Percentiles rank a stretch among this genome's conserved stretches.
Conservation (phyloP, 2,797 vertebrate species). For the Eulemur rubriventer region DNA sequence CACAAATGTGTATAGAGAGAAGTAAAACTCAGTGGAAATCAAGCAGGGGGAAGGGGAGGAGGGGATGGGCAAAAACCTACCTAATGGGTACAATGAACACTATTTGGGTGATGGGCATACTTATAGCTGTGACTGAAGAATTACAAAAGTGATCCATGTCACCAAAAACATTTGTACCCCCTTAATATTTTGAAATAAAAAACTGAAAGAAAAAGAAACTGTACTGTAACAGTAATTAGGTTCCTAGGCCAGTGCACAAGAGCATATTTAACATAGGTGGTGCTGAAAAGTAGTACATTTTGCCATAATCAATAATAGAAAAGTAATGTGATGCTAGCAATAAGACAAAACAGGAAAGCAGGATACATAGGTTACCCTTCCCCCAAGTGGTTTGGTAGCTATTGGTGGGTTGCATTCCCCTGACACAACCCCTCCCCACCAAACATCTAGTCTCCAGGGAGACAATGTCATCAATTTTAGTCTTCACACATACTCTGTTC, state of each 20-base stretch:
- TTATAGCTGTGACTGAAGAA: not conserved
- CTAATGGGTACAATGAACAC: not conserved
- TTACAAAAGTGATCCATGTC: not conserved
- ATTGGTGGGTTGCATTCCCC: not conserved
- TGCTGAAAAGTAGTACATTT: conserved; percentile 2
- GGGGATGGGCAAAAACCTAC: not conserved
- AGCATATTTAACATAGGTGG: not conserved
- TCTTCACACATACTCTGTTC: not conserved
- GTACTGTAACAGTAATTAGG: not conserved
- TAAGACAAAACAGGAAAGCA: not conserved
- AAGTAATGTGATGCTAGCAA: not conserved
- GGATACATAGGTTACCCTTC: not conserved
- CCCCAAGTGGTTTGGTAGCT: not conserved
- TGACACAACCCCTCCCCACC: not conserved
- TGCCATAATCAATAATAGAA: not conserved
- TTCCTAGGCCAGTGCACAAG: not conserved
- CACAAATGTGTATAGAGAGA: not conserved
- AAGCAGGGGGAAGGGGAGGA: not conserved
- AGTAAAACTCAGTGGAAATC: not conserved
- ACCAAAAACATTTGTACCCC: not conserved
- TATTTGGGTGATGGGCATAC: not conserved
- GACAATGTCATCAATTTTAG: not conserved
- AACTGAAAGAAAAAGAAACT: not conserved
- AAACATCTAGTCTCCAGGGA: not conserved
- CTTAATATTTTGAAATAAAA: not conserved